These are phyloP conservation scores for Chloromyia formosa DNA, from an alignment of 2,888 invertebrate species.

Conservation along the genomic window DNA sequence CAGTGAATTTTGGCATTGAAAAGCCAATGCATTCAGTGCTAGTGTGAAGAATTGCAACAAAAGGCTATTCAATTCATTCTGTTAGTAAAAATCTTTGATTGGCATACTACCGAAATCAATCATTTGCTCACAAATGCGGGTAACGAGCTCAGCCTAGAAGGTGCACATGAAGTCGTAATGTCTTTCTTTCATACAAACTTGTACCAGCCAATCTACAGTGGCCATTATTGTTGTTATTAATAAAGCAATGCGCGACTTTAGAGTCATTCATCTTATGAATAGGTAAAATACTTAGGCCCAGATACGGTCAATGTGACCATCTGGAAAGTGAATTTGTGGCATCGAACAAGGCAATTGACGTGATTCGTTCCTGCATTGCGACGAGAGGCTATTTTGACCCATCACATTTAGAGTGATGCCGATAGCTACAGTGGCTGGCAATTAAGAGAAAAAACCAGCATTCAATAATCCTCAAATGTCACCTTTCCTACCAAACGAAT, in stretches of 20 bases:
- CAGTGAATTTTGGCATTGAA: not conserved
- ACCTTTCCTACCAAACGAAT: too few relatives aligned
- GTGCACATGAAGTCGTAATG: not conserved
- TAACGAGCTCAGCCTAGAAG: not conserved
- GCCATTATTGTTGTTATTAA: slow-evolving; percentile 1
- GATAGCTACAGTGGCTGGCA: not conserved
- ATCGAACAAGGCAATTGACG: not conserved
- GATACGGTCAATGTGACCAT: not conserved
- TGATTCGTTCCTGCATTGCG: not conserved
- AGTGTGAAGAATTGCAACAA: not conserved
- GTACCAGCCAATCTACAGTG: not conserved
- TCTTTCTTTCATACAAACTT: not conserved
- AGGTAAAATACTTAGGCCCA: not conserved
- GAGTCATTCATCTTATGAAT: not conserved
- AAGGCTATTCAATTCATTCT: not conserved
- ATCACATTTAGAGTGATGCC: not conserved
- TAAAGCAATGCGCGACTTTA: not conserved
- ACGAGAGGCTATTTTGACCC: not conserved
- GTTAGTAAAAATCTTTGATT: not conserved
- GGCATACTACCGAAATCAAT: not conserved
- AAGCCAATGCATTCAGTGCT: not conserved
- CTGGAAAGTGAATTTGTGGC: slow-evolving; percentile 18
- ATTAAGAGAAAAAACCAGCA: too few relatives aligned
- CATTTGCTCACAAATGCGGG: not conserved
- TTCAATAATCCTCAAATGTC: too few relatives aligned